A percentile compares a stretch with the other conserved stretches of the same genome.
Conservation (phyloP, 2,113 vertebrate genomes). For the Podarcis muralis region DNA sequence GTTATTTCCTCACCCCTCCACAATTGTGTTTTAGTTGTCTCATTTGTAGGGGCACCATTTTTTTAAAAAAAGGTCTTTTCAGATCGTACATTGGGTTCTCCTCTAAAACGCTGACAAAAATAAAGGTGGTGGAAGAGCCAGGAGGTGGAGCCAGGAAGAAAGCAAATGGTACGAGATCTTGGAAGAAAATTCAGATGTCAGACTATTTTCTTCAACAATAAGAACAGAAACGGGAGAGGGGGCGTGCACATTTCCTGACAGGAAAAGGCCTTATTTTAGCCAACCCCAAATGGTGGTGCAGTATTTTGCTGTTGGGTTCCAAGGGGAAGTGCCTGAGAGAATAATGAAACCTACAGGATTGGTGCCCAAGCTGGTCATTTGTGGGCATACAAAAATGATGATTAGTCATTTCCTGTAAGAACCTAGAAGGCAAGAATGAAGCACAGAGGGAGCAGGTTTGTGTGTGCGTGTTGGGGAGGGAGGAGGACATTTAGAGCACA, state of each 20-base stretch:
- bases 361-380: not conserved
- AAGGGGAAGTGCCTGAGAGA: not conserved
- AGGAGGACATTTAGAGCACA: not conserved
- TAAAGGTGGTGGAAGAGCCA: not conserved
- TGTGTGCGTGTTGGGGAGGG: not conserved
- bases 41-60: not conserved
- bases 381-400: not conserved
- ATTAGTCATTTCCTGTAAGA: not conserved
- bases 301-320: not conserved
- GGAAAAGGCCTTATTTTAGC: not conserved
- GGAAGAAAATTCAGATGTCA: not conserved
- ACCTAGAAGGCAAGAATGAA: not conserved
- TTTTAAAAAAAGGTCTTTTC: not conserved
- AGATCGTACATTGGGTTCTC: not conserved
- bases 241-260: not conserved
- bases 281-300: not conserved
- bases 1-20: slow-evolving; percentile 13
- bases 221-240: not conserved
- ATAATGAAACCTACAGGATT: not conserved
- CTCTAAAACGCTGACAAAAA: not conserved
- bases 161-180: not conserved
- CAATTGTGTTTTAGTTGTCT: not conserved
- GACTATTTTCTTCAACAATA: not conserved
- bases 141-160: not conserved
- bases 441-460: not conserved